Percentiles rank a stretch among this genome's conserved stretches.
Evolutionary conservation across 2,888 invertebrate genomes (phyloP).

Genomic region (Scaptomyza polygonia): DNA sequence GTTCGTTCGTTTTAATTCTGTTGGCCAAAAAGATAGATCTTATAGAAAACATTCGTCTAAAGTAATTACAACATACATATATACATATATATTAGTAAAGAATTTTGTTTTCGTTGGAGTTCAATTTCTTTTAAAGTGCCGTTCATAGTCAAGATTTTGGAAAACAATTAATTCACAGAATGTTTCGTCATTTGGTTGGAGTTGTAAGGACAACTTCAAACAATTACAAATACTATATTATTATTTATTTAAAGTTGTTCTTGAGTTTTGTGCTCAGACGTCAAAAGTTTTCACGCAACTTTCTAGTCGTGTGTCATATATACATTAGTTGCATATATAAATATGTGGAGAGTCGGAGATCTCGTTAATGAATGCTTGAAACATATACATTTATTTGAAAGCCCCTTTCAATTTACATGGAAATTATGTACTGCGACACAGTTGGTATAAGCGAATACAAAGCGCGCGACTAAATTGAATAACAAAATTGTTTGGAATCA

Average conservation of each 20-base stretch:
- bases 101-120: conserved; percentile 36
- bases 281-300: conserved; percentile 25
- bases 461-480: conserved; percentile 26
- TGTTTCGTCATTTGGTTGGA: conserved; percentile 32
- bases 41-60: conserved; percentile 38
- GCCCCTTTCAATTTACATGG: conserved; percentile 37
- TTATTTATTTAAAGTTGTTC: conserved; percentile 4
- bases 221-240: conserved; percentile 19
- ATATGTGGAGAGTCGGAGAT: conserved; percentile 4
- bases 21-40: conserved; percentile 15
- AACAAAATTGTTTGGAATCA: conserved; percentile 40
- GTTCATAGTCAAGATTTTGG: conserved; percentile 38
- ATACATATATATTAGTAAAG: conserved; percentile 29
- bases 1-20: not conserved
- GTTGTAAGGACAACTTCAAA: conserved; percentile 6
- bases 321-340: not conserved
- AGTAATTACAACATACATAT: conserved; percentile 35
- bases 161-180: conserved; percentile 32
- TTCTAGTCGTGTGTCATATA: conserved; percentile 1
- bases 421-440: conserved; percentile 19
- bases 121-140: conserved; percentile 28
- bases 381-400: conserved; percentile 53
- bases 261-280: conserved; percentile 38
- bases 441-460: conserved; percentile 26
- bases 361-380: conserved; percentile 30